Base-by-base conservation (phyloP, 2,888 invertebrate species). In the Mythimna vitellina region DNA sequence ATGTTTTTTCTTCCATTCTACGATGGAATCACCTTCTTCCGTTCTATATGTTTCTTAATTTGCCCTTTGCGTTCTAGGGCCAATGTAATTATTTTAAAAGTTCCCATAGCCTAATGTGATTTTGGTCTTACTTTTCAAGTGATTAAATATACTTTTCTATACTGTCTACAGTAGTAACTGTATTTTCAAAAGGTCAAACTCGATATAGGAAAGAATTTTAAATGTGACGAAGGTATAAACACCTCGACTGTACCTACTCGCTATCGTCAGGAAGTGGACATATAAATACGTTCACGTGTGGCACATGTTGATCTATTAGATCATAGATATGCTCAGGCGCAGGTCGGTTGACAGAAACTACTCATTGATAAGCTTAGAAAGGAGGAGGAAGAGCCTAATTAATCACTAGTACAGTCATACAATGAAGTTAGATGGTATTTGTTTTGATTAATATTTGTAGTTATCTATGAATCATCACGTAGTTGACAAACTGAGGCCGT, bases 201-300 rank as follows among this genome's bases (percentile, higher is more conserved):
- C 7, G n/a, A 22, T 7, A 35, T 3, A 35, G 35, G n/a, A 57
- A 57, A 35, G 1, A 29, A 35, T 1, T 57, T 57, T n/a, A 4
- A 60, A 60, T 22, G n/a, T 22, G 22, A 38, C 60, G 22, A 60
- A 60, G 8, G 7, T 38, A 22, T 38, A 60, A 22, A 14, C 22
- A 22, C 38, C 38, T 38, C 38, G 14, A 38, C 60, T 60, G 38
- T 60, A 60, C 60, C 1, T 49, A 51, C 12, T 69, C 35, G 58
- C 72, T 70, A 73, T 71, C 69, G 58, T 73, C 67, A 85, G 80
- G 77, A 84, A 74, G 73, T 74, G 78, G 70, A 81, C 82, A 80
- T 81, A 83, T 69, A 73, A 62, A 70, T 68, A 64, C 64, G 63
- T 71, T 72, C 86, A 89, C 84, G 84, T 89, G 86, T 68, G 61